Evolutionary conservation across 2,113 vertebrate genomes (phyloP).

Genomic region (Bos taurus): ARS-UCD2.0 NC_037332.1:50144001-50144500

Average conservation of each 20-base stretch:
- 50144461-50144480: not conserved
- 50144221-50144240: not conserved
- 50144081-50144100: not conserved
- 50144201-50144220: not conserved
- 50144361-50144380: not conserved
- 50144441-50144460: not conserved
- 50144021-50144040: not conserved
- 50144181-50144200: not conserved
- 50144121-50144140: accelerated
- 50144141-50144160: not conserved
- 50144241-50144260: not conserved
- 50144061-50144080: not conserved
- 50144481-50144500: not conserved
- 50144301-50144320: not conserved
- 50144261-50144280: accelerated
- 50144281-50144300: not conserved
- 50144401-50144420: not conserved
- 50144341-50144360: not conserved
- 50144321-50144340: not conserved
- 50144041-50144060: not conserved
- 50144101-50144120: not conserved
- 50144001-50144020: not conserved
- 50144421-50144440: not conserved
- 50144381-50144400: not conserved
- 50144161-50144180: not conserved